These are phyloP conservation scores for Philopedon plagiatum DNA, from an alignment of 2,888 invertebrate genomes.

Conservation along the genomic window DNA sequence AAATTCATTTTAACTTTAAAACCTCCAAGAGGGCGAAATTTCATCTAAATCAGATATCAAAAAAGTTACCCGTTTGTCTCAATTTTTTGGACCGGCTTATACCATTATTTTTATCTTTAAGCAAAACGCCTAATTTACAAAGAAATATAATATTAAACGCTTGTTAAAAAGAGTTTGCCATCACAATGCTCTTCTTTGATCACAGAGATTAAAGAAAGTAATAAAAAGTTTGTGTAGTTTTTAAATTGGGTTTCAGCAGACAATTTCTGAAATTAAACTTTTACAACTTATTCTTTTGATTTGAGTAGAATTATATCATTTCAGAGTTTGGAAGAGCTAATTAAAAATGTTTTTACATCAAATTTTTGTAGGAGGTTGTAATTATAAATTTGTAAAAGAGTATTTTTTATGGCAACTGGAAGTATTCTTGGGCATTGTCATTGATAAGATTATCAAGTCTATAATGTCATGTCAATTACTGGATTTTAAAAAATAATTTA, in stretches of 20 bases:
- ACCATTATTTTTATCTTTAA: no score
- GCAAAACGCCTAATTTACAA: not conserved
- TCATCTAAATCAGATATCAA: no score
- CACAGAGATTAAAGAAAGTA: slow-evolving; percentile 11
- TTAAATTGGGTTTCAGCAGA: not conserved
- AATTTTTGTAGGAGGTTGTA: not conserved
- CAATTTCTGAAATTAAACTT: slow-evolving; percentile 6
- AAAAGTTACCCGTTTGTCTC: no score
- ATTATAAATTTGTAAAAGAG: not conserved
- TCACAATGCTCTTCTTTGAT: slow-evolving; percentile 9
- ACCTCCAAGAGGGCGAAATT: no score
- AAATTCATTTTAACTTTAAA: no score
- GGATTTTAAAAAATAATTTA: no score
- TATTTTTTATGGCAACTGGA: not conserved
- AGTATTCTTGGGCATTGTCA: no score
- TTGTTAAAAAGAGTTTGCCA: not conserved
- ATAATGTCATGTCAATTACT: no score
- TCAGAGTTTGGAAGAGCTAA: not conserved
- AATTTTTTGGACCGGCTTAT: no score
- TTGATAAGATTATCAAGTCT: no score
- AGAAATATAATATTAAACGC: not conserved
- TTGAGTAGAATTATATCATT: not conserved
- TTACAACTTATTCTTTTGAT: slow-evolving; percentile 9
- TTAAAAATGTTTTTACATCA: not conserved
- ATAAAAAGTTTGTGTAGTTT: slow-evolving; percentile 17